A percentile compares a stretch with the other conserved stretches of the same genome.
phyloP scores from a whole-genome alignment of 2,888 invertebrate genomes.

The Reticulitermes lucifugus region DNA sequence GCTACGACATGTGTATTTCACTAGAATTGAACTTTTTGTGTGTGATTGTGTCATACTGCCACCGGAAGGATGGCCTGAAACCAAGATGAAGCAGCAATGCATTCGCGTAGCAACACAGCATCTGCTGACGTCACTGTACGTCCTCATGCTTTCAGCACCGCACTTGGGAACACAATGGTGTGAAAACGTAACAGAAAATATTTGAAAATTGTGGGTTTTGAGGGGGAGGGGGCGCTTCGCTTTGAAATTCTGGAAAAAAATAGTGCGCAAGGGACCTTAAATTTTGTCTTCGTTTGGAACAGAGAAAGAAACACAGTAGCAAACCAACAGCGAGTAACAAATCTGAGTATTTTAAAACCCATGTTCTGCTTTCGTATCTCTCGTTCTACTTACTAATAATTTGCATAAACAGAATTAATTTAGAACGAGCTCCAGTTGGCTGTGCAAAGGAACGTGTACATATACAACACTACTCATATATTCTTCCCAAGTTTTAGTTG shows the following conservation, averaged over 20 bases:
- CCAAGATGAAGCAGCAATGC: no score
- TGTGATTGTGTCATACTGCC: no score
- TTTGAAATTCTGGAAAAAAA: conserved; percentile 10
- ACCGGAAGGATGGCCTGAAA: no score
- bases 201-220: not conserved
- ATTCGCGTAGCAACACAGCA: no score
- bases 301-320: not conserved
- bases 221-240: not conserved
- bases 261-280: no score
- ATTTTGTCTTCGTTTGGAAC: not conserved
- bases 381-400: not conserved
- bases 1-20: no score
- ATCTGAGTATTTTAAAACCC: conserved; percentile 31
- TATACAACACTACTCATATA: conserved; percentile 21
- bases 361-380: not conserved
- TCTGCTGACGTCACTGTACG: not conserved
- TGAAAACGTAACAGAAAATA: not conserved
- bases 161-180: not conserved
- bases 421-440: conserved; percentile 17
- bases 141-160: not conserved
- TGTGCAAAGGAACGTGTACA: conserved; percentile 14
- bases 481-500: not conserved
- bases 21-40: no score
- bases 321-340: conserved; percentile 12
- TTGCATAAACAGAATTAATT: conserved; percentile 33